These are phyloP conservation scores for Cotesia glomerata DNA, from an alignment of 1,140 invertebrate species.

Conservation along the genomic window DNA sequence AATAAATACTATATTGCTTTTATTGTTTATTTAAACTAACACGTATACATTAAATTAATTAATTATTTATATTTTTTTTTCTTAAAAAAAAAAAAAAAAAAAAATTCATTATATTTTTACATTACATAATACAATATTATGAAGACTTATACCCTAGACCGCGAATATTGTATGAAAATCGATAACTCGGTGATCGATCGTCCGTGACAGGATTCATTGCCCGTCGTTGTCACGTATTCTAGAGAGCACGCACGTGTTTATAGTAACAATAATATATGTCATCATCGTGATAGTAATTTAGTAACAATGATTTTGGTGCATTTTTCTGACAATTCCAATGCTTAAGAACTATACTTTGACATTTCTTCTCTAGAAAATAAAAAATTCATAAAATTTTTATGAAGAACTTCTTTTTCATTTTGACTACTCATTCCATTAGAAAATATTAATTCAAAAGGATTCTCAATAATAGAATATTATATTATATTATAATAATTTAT, in stretches of 20 bases:
- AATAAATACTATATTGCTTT: too few species aligned
- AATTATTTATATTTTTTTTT: neutral
- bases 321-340: neutral
- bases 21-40: neutral
- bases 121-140: neutral
- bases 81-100: neutral
- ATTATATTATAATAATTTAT: too few species aligned
- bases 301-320: neutral
- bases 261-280: neutral
- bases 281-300: neutral
- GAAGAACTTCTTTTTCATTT: too few species aligned
- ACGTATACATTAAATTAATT: neutral
- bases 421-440: too few species aligned
- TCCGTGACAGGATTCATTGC: neutral
- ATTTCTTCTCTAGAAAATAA: too few species aligned
- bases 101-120: neutral
- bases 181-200: neutral
- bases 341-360: neutral
- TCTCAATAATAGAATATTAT: too few species aligned
- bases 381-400: too few species aligned
- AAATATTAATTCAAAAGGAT: too few species aligned
- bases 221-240: neutral
- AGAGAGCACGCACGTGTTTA: too few species aligned
- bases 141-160: neutral
- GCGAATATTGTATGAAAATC: neutral